Base-by-base conservation (phyloP, 2,113 vertebrate genomes). In the Panthera uncia region DNA sequence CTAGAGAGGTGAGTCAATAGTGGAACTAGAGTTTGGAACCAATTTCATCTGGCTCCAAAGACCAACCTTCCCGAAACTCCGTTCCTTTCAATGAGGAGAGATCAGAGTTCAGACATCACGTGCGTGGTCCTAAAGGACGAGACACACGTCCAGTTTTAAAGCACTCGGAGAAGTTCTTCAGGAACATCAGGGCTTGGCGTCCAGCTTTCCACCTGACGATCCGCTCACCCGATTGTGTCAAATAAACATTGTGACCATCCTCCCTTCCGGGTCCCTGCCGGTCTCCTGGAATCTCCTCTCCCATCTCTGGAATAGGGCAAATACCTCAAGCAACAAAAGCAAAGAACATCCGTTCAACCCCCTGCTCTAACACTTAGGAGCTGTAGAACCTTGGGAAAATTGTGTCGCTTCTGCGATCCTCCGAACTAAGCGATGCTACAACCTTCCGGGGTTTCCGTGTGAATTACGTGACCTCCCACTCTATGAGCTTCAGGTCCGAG, bases 151-250 rank as follows among this genome's bases (percentile, higher is more conserved):
- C 33, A 2, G 23, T 78, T 31, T 45, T 5, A 33, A 68, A 52
- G 27, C 61, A 14, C 33, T 31, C 45, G 6, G 66, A 78, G 33
- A 48, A 41, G 12, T 29, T 29, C 33, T 5, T n/a, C 14, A 36
- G 7, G 13, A 41, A 76, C 0, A 6, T 33, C 21, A 45, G 19
- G 4, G 7, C 4, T n/a, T 50, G 31, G 11, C 1, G 21, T 15
- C 73, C 48, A 31, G 33, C 33, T 76, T 50, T 52, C 66, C 18
- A 31, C 13, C 78, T 27, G 36, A 88, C 11, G 57, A 13, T 18
- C 33, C 66, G 21, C 41, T 55, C 36, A 1, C 31, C 79, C 36
- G 14, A 73, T 48, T 16, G 31, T 25, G 73, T n/a, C 36, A 69
- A 19, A 36, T 3, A 5, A 52, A 31, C 57, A 31, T 55, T 57